Evolutionary conservation across 2,797 vertebrate genomes (phyloP).

Genomic region (Platyrinchus mystaceus): DNA sequence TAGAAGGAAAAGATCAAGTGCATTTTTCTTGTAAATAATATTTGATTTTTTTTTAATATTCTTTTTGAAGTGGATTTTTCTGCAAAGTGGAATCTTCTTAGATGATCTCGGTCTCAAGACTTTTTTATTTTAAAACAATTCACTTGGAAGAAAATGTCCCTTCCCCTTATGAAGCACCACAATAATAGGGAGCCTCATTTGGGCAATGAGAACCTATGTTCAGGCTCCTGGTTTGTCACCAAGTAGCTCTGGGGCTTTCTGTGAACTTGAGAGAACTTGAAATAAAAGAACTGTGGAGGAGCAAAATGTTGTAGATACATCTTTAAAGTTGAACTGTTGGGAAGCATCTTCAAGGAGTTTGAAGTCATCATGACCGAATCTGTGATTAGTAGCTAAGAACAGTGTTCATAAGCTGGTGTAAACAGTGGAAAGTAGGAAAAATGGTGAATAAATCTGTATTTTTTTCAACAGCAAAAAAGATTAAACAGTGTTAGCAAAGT

Average conservation of each 20-base stretch:
- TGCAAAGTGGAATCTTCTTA: not conserved
- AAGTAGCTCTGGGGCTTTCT: not conserved
- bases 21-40: not conserved
- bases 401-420: not conserved
- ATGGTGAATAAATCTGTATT: not conserved
- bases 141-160: not conserved
- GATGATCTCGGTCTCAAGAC: not conserved
- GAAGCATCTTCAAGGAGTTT: not conserved
- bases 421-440: not conserved
- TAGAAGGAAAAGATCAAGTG: not conserved
- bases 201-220: not conserved
- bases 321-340: not conserved
- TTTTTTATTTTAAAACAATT: not conserved
- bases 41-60: not conserved
- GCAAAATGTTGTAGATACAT: not conserved
- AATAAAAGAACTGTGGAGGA: not conserved
- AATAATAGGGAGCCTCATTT: not conserved
- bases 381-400: not conserved
- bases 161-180: not conserved
- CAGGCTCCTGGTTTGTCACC: not conserved
- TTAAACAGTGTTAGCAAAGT: slow-evolving; percentile 5
- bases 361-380: not conserved
- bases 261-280: not conserved
- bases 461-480: not conserved
- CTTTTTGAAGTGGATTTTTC: not conserved